phyloP scores from a whole-genome alignment of 2,797 vertebrate genomes.

The Scolopax bukidnonensis region DNA sequence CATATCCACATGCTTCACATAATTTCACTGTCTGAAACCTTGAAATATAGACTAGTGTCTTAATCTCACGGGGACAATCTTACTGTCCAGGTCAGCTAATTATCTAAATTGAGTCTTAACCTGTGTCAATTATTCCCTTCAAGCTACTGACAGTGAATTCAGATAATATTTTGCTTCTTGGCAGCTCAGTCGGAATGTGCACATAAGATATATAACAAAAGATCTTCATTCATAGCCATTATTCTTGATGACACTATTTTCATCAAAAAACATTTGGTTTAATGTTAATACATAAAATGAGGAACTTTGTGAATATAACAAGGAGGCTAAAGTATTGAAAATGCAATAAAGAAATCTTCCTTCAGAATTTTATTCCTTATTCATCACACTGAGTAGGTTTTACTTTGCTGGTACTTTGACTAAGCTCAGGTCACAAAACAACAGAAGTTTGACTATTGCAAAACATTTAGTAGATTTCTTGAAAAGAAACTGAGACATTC shows the following conservation, averaged over 20 bases:
- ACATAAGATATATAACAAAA: neutral
- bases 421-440: neutral
- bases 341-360: neutral
- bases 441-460: neutral
- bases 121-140: neutral
- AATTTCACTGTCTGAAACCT: neutral
- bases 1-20: neutral
- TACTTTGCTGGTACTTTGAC: neutral
- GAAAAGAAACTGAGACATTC: neutral
- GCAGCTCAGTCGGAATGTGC: neutral
- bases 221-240: neutral
- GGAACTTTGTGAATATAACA: neutral
- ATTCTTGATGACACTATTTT: neutral
- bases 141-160: neutral
- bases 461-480: neutral
- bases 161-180: neutral
- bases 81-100: neutral
- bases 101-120: neutral
- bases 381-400: neutral
- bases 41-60: neutral
- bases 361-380: neutral
- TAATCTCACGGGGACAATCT: neutral
- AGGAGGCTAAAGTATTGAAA: neutral
- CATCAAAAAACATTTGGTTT: slow-evolving; percentile 15
- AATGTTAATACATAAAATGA: slow-evolving; percentile 6